Evolutionary conservation across 2,888 invertebrate genomes (phyloP).

Genomic region (Pristionchus mayeri): DNA sequence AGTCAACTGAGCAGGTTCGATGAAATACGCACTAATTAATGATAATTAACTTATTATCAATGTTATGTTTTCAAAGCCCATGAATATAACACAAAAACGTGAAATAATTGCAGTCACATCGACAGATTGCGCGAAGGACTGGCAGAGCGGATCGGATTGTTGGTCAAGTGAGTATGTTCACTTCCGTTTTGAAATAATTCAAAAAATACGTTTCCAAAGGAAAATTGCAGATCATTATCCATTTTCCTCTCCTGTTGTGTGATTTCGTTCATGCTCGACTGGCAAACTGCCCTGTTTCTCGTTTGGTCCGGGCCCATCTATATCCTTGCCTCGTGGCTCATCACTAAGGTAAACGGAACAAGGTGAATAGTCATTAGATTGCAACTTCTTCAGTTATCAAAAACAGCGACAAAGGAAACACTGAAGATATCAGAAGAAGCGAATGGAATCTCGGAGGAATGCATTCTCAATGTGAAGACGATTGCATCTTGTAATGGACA

Average conservation of each 20-base stretch:
- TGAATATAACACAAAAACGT: too few species aligned
- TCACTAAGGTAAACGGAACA: not conserved
- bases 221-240: not conserved
- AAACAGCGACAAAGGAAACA: not conserved
- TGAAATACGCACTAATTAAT: not conserved
- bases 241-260: not conserved
- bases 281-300: not conserved
- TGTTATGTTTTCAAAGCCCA: too few species aligned
- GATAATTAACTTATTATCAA: not conserved
- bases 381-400: not conserved
- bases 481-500: conserved; percentile 39
- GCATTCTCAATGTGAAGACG: conserved; percentile 40
- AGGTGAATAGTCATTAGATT: not conserved
- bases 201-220: not conserved
- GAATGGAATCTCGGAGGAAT: conserved; percentile 33
- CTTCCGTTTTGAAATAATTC: not conserved
- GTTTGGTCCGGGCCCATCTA: not conserved
- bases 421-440: conserved; percentile 17
- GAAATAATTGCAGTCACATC: not conserved
- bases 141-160: not conserved
- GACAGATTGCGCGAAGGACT: conserved; percentile 26
- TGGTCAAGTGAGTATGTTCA: not conserved
- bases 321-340: not conserved
- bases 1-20: conserved; percentile 17
- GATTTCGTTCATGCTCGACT: not conserved